Percentiles rank a stretch among this genome's conserved stretches.
phyloP scores from a whole-genome alignment of 92 coral and sea anemone genomes.

The Porites lobata region DNA sequence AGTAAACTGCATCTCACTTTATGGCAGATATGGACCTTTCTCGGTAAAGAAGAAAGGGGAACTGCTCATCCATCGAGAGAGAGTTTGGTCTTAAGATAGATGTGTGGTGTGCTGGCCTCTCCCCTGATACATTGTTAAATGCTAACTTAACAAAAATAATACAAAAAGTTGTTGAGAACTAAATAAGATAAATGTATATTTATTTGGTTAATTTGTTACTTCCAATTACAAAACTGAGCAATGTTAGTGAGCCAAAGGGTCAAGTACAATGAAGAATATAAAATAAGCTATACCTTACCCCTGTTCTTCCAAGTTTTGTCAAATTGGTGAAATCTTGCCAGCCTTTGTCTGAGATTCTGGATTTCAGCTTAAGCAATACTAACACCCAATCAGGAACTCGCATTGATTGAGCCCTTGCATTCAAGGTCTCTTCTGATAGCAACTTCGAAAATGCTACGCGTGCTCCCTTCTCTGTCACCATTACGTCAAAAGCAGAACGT shows the following conservation, averaged over 20 bases:
- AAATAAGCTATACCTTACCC: background rate
- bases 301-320: conserved; percentile 18
- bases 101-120: no score
- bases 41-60: no score
- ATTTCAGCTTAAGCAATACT: background rate
- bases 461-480: conserved; percentile 3
- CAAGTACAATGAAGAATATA: no score
- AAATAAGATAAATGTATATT: no score
- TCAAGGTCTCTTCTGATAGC: background rate
- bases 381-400: conserved; percentile 14
- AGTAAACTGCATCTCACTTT: background rate
- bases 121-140: no score
- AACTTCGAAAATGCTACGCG: background rate
- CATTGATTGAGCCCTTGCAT: background rate
- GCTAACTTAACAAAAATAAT: no score
- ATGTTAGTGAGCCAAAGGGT: no score
- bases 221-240: no score
- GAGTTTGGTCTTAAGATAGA: no score
- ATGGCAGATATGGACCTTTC: background rate
- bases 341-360: conserved; percentile 10
- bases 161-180: no score
- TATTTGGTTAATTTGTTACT: no score
- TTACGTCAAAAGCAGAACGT: background rate
- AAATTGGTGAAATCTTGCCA: conserved; percentile 15
- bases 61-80: no score